Evolutionary conservation across 1,140 invertebrate species (phyloP).

Genomic region (Manduca sexta): DNA sequence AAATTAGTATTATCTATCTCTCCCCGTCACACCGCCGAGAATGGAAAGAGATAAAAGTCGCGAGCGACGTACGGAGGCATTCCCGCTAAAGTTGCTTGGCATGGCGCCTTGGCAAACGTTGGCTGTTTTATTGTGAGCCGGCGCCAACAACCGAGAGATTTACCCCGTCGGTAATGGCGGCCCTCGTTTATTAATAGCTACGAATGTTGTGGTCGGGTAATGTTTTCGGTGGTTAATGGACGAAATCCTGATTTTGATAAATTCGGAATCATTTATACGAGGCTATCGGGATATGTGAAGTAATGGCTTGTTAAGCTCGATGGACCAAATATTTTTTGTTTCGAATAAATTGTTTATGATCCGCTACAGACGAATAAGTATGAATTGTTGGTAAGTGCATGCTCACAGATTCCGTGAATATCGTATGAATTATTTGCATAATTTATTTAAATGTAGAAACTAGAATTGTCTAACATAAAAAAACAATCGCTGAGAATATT

Average conservation of each 20-base stretch:
- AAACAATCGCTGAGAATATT: too few relatives aligned
- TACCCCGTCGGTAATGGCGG: constrained; percentile 34
- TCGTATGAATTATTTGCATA: too few relatives aligned
- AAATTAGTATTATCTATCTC: not conserved
- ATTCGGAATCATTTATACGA: constrained; percentile 18
- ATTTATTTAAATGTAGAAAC: too few relatives aligned
- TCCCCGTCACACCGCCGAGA: not conserved
- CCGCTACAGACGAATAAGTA: too few relatives aligned
- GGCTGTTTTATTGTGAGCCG: constrained; percentile 31
- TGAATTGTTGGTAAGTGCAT: too few relatives aligned
- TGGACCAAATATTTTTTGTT: too few relatives aligned
- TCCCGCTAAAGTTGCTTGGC: constrained; percentile 32
- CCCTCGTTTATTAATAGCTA: constrained; percentile 32
- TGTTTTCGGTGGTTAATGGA: constrained; percentile 29
- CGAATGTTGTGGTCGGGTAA: constrained; percentile 29
- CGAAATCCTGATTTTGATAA: constrained; percentile 27
- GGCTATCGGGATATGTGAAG: not conserved
- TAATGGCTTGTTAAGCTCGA: too few relatives aligned
- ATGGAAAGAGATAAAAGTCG: not conserved
- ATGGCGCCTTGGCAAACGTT: constrained; percentile 28
- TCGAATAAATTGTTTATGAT: too few relatives aligned
- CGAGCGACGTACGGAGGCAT: not conserved
- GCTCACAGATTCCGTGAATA: too few relatives aligned
- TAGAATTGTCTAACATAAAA: too few relatives aligned
- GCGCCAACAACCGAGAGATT: constrained; percentile 35